Conservation (phyloP, 2,797 vertebrate genomes). For the Myotis vivesi region DNA sequence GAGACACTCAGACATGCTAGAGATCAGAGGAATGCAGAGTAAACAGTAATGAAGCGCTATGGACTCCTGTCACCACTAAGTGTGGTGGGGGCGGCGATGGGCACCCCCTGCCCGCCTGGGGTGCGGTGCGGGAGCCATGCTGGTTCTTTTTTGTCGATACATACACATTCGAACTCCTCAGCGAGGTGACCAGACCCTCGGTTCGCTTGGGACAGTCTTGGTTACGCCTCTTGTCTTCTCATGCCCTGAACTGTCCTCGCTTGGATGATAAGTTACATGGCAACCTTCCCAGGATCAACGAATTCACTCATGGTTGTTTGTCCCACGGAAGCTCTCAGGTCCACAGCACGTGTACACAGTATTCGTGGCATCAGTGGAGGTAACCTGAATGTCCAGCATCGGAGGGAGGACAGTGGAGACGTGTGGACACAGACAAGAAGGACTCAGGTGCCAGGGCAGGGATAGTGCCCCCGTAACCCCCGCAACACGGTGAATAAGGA, state of each 20-base stretch:
- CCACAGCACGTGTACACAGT: neutral
- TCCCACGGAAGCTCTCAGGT: neutral
- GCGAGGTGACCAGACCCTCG: neutral
- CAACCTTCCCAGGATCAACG: neutral
- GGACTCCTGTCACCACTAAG: no score
- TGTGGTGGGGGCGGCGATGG: neutral
- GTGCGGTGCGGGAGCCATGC: accelerated
- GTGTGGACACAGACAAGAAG: no score
- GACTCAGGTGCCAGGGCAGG: neutral
- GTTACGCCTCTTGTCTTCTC: neutral
- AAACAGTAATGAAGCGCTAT: neutral
- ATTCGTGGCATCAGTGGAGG: neutral
- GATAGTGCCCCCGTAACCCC: no score
- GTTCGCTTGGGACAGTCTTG: no score
- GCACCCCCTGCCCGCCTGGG: neutral
- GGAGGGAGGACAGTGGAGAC: neutral
- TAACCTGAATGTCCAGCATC: accelerated
- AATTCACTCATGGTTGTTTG: neutral
- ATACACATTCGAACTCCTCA: no score
- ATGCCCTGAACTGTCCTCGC: neutral
- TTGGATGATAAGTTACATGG: neutral
- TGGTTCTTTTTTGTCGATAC: neutral
- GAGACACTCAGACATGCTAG: neutral
- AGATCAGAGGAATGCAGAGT: neutral
- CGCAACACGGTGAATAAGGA: neutral